Conservation (phyloP, 2,113 vertebrate genomes). For the Ctenomys sociabilis region DNA sequence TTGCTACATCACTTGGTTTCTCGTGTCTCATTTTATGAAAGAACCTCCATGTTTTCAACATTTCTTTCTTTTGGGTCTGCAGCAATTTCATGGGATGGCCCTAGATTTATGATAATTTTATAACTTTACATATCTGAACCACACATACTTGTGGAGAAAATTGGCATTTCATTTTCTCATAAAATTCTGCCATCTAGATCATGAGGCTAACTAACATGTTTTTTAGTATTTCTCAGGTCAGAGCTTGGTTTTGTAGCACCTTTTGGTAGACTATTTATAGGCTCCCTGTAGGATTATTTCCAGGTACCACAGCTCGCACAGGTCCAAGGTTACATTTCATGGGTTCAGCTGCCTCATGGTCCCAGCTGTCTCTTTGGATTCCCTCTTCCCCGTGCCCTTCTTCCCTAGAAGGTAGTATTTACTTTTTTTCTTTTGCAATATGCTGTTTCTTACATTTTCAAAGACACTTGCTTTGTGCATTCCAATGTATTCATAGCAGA, state of each 20-base stretch:
- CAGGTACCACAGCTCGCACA: background rate
- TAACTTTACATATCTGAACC: background rate
- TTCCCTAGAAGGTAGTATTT: background rate
- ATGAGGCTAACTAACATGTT: background rate
- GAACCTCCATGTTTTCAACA: background rate
- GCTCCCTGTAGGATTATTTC: background rate
- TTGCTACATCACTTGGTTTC: background rate
- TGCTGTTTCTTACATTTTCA: background rate
- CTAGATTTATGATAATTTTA: constrained; percentile 2
- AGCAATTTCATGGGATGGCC: background rate
- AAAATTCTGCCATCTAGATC: background rate
- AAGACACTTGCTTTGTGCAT: background rate
- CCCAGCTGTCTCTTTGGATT: background rate
- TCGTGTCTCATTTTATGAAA: background rate
- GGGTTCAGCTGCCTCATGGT: too few relatives aligned
- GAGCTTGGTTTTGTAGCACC: background rate
- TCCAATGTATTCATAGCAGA: background rate
- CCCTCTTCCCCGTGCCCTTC: background rate
- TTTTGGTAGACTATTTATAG: background rate
- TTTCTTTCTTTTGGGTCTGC: background rate
- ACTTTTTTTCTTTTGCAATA: background rate
- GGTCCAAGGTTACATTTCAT: background rate
- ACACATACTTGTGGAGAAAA: background rate
- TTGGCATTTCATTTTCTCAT: background rate
- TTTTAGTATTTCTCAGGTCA: background rate